phyloP scores from a whole-genome alignment of 2,113 vertebrate genomes.

The Saguinus imperator region DNA sequence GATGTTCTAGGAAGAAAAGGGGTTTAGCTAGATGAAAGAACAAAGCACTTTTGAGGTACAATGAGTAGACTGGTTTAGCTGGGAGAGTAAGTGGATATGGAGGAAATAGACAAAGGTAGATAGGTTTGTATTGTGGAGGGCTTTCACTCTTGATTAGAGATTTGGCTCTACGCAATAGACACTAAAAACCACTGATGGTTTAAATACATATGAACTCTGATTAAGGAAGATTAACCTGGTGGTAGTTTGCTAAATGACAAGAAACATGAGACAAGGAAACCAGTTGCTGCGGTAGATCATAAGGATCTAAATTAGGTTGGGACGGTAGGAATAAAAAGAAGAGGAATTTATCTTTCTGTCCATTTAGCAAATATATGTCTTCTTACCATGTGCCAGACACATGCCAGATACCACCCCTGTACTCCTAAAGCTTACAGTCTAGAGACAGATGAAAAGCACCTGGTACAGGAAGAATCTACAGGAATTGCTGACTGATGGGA shows the following conservation, averaged over 20 bases:
- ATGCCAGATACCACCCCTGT: neutral
- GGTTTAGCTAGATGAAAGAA: neutral
- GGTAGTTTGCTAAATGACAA: conserved; percentile 27
- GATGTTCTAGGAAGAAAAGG: neutral
- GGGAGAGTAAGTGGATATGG: neutral
- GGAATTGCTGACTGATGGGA: conserved; percentile 43
- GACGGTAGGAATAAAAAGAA: conserved; percentile 34
- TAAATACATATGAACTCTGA: neutral
- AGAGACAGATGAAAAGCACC: conserved; percentile 51
- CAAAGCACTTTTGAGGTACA: neutral
- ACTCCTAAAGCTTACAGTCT: conserved; percentile 13
- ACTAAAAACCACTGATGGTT: neutral
- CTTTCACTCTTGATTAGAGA: neutral
- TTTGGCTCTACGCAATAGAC: neutral
- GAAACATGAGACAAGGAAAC: conserved; percentile 42
- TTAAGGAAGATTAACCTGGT: conserved; percentile 41
- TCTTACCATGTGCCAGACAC: conserved; percentile 12
- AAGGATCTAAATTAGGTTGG: conserved; percentile 39
- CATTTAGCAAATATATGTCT: neutral
- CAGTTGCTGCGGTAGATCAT: conserved; percentile 6
- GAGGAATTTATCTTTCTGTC: neutral
- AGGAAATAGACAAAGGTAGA: neutral
- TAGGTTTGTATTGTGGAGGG: neutral
- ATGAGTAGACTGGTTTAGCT: neutral
- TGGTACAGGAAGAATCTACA: conserved; percentile 15